Evolutionary conservation across 2,888 invertebrate species (phyloP), one percentile per base, ranked within the genome.

Genomic region (Tromatobia lineatoria): DNA sequence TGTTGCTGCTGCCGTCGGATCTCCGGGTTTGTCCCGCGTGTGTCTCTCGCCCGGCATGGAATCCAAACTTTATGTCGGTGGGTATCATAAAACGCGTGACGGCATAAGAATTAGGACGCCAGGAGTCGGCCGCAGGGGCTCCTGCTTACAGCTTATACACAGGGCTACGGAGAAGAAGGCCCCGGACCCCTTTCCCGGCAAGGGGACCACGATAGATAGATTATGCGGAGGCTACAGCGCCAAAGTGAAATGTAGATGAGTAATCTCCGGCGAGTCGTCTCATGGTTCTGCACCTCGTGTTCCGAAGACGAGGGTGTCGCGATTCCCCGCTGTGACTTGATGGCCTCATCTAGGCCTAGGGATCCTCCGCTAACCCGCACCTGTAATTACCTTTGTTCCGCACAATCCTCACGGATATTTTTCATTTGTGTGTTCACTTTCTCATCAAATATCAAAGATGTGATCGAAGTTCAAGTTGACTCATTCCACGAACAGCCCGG

Each of bases 11-110:
- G 77, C 82, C 79, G 71, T 71, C 79, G 80, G 80, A 74, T 59
- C 82, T 76, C 82, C 69, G 7, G 81, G 77, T 82, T n/a, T 84
- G 64, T 78, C 69, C 70, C 57, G 64, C 20, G 50, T 66, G 67
- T 70, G 70, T 59, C 73, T 82, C 69, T 69, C 59, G 42, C 52
- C 80, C 52, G 47, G 88, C 88, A 88, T 90, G 92, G 92, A 93
- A 92, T 93, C 90, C 91, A 90, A 91, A 93, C 91, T 93, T 93
- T 92, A 93, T 93, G 92, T 92, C 92, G 91, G 92, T 91, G 91
- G 90, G 92, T 92, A 91, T 92, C 92, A 91, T 93, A 92, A 93
- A 91, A 92, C 91, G 92, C 91, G 91, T 92, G 93, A 92, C 92
- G 92, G 92, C 91, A 90, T 90, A 91, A 92, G 92, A 93, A 93